phyloP scores from a whole-genome alignment of 1,140 invertebrate species.

The Coptotermes formosanus region DNA sequence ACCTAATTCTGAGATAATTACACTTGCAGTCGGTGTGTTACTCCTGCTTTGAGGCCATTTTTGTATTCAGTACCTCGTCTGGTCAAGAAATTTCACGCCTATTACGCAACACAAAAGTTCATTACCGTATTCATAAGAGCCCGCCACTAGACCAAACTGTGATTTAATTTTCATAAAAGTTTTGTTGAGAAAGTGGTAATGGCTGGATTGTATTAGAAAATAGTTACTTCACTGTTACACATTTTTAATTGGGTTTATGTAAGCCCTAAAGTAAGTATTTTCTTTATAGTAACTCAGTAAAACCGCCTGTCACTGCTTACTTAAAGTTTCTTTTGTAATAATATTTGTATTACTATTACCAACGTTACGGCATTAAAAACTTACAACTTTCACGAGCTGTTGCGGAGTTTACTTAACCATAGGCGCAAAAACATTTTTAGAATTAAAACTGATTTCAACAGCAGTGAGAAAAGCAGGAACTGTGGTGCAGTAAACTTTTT shows the following conservation, averaged over 20 bases:
- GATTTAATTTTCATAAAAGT: no score
- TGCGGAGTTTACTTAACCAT: not conserved
- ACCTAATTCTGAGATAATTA: no score
- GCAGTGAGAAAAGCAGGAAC: not conserved
- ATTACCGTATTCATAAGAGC: no score
- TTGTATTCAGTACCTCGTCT: no score
- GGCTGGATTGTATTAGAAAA: not conserved
- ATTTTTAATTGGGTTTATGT: not conserved
- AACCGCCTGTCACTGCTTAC: not conserved
- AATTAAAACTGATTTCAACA: not conserved
- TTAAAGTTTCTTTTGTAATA: not conserved
- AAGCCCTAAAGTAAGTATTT: not conserved
- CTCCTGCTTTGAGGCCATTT: no score
- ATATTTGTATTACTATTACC: not conserved
- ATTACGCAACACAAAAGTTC: no score
- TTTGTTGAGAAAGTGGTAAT: no score
- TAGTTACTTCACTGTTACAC: not conserved
- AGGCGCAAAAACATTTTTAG: not conserved
- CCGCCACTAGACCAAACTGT: no score
- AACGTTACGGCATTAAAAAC: not conserved
- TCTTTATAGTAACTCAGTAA: not conserved
- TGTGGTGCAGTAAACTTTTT: not conserved
- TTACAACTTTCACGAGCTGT: not conserved
- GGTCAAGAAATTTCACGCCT: no score
- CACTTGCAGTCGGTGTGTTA: no score